phyloP scores from a whole-genome alignment of 1,140 invertebrate species.

The Drosophila truncata region DNA sequence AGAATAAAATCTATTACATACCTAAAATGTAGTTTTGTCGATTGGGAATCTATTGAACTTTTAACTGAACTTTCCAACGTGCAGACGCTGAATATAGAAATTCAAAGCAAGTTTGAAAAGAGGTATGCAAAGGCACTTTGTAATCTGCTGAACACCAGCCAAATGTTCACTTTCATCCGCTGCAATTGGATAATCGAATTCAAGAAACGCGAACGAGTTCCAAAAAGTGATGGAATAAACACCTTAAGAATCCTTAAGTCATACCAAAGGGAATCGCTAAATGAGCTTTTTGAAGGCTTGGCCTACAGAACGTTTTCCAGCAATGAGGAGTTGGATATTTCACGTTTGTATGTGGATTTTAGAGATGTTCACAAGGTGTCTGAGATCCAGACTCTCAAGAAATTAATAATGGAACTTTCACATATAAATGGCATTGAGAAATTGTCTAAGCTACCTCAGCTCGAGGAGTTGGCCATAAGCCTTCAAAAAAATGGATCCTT shows the following conservation, averaged over 20 bases:
- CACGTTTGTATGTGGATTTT: neutral
- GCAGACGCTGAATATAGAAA: neutral
- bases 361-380: neutral
- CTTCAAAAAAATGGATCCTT: neutral
- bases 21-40: neutral
- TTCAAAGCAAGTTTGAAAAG: neutral
- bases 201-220: too few relatives aligned
- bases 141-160: neutral
- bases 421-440: neutral
- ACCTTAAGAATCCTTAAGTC: neutral
- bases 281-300: neutral
- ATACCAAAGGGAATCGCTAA: neutral
- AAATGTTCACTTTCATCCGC: neutral
- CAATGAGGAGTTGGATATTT: neutral
- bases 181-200: neutral
- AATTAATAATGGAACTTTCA: neutral
- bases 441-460: neutral
- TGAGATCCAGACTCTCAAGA: neutral
- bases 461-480: neutral
- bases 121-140: neutral
- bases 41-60: neutral
- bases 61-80: constrained; percentile 3
- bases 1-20: neutral
- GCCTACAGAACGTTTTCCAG: neutral
- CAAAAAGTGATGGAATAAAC: too few relatives aligned